phyloP scores from a whole-genome alignment of 2,797 vertebrate species.

The Phrynocephalus vlangalii region DNA sequence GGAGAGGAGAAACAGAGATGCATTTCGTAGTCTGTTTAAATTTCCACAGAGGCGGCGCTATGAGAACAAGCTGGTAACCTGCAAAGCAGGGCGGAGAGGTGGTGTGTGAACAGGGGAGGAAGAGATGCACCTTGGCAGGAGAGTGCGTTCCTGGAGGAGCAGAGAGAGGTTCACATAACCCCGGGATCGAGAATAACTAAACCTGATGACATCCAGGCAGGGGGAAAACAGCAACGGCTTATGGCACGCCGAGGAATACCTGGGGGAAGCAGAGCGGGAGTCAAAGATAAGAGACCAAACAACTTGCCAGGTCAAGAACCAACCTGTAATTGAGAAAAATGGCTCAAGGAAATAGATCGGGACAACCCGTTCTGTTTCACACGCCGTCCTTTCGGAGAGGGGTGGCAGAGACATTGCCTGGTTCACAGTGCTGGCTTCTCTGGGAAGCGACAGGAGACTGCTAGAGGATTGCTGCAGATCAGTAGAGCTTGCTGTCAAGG shows the following conservation, averaged over 20 bases:
- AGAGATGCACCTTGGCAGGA: background rate
- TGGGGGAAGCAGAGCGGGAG: background rate
- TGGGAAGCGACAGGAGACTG: background rate
- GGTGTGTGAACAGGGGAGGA: background rate
- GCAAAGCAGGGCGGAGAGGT: background rate
- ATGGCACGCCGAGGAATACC: background rate
- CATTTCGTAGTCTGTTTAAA: background rate
- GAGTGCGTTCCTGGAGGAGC: background rate
- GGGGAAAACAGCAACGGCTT: background rate
- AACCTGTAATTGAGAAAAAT: background rate
- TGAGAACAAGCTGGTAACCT: background rate
- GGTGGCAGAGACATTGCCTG: background rate
- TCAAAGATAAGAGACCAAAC: slow-evolving; percentile 5
- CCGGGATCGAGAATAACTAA: slow-evolving; percentile 1
- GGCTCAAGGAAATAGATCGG: background rate
- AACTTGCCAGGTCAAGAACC: background rate
- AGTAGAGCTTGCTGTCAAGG: too few species aligned
- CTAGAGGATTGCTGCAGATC: too few species aligned
- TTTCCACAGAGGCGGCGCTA: background rate
- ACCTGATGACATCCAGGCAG: background rate
- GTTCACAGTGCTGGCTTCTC: slow-evolving; percentile 19
- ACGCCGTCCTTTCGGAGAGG: background rate
- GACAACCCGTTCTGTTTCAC: slow-evolving; percentile 3
- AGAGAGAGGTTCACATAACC: background rate
- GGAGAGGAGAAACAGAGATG: rapidly evolving